Evolutionary conservation across 2,797 vertebrate genomes (phyloP).

Genomic region (Trachops cirrhosus): DNA sequence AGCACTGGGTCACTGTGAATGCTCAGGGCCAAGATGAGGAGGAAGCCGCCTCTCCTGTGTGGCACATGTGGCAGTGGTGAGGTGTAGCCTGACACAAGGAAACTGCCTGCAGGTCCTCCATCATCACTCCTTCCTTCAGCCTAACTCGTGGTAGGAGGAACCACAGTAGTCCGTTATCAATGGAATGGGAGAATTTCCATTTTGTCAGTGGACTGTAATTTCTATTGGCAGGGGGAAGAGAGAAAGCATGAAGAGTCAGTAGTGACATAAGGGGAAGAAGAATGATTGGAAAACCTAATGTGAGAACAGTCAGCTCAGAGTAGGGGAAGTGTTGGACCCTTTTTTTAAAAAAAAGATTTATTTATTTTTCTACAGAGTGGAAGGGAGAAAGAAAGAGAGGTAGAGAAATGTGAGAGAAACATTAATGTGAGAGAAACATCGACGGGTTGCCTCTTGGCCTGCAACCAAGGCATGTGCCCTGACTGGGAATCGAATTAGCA

Average conservation of each 20-base stretch:
- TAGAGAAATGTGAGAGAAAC: too few species aligned
- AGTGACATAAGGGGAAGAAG: neutral
- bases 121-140: neutral
- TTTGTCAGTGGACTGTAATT: neutral
- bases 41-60: neutral
- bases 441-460: too few species aligned
- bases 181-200: neutral
- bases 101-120: fast-evolving
- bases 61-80: neutral
- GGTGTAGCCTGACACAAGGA: neutral
- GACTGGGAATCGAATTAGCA: too few species aligned
- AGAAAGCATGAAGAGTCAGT: fast-evolving
- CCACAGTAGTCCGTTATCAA: neutral
- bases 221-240: neutral
- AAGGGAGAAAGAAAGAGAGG: too few species aligned
- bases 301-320: neutral
- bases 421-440: too few species aligned
- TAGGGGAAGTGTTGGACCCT: neutral
- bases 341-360: too few species aligned
- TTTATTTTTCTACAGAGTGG: too few species aligned
- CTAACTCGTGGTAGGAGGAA: fast-evolving
- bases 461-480: too few species aligned
- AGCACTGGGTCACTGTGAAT: neutral
- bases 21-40: neutral
- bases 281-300: neutral